These are phyloP conservation scores for Rhinichthys osculus DNA, from an alignment of 2,797 vertebrate genomes.

Conservation along the genomic window DNA sequence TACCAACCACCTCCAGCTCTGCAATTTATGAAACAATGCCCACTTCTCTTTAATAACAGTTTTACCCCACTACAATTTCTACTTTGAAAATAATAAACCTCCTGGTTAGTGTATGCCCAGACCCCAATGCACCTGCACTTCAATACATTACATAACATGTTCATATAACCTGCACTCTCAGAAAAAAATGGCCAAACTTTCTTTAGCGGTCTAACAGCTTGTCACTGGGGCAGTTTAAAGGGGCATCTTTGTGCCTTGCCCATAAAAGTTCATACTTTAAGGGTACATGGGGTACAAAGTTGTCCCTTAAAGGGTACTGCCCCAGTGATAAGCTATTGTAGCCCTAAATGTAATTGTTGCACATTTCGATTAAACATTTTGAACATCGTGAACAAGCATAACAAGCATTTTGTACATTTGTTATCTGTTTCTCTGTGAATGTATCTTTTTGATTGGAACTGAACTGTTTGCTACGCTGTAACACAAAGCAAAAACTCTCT, in stretches of 20 bases:
- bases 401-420: not conserved
- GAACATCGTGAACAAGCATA: not conserved
- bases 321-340: not conserved
- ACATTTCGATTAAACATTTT: not conserved
- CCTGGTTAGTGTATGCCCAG: not conserved
- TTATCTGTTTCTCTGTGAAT: not conserved
- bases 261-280: not conserved
- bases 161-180: not conserved
- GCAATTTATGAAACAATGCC: not conserved
- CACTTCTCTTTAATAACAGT: not conserved
- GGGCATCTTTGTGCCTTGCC: not conserved
- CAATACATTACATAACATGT: not conserved
- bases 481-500: conserved; percentile 1
- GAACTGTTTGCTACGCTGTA: not conserved
- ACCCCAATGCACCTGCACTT: not conserved
- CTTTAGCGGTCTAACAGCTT: not conserved
- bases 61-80: not conserved
- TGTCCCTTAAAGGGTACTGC: not conserved
- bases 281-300: not conserved
- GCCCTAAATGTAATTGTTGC: not conserved
- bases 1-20: not conserved
- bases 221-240: not conserved
- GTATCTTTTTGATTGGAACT: not conserved
- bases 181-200: not conserved
- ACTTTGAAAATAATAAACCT: not conserved